These are phyloP conservation scores for Aphelocoma coerulescens DNA, from an alignment of 2,113 vertebrate species.

Conservation along the genomic window DNA sequence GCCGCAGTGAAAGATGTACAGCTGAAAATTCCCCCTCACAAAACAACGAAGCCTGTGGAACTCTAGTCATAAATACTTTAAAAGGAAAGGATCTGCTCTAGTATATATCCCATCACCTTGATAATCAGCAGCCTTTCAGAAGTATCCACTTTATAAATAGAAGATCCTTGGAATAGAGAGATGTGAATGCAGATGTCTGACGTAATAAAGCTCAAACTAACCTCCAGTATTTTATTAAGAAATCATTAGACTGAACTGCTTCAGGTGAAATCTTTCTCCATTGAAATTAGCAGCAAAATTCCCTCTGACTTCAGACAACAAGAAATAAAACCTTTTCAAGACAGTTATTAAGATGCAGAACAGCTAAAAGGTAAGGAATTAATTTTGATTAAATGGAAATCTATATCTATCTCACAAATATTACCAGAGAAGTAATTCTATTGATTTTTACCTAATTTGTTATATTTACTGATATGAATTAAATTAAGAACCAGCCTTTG, in stretches of 20 bases:
- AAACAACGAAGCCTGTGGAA: not conserved
- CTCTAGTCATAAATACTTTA: not conserved
- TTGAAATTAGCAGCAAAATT: not conserved
- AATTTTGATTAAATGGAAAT: slow-evolving; percentile 34
- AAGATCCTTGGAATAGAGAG: not conserved
- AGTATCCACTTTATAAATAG: not conserved
- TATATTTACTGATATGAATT: not conserved
- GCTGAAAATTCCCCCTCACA: not conserved
- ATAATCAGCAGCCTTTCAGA: not conserved
- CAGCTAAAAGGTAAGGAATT: not conserved
- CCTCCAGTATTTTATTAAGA: slow-evolving; percentile 6
- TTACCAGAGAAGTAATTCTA: not conserved
- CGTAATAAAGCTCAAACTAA: not conserved
- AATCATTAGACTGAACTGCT: slow-evolving; percentile 4
- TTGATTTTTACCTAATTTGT: slow-evolving; percentile 1
- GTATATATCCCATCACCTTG: not conserved
- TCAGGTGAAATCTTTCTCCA: not conserved
- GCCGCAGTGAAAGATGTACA: not conserved
- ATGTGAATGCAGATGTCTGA: not conserved
- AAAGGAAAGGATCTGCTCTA: not conserved
- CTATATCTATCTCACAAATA: not conserved
- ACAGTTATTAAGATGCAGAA: not conserved
- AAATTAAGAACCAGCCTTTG: not conserved
- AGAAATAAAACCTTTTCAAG: not conserved
- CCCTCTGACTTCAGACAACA: not conserved